Conservation (phyloP, 2,797 vertebrate species). For the Microctenopoma lineatum region DNA sequence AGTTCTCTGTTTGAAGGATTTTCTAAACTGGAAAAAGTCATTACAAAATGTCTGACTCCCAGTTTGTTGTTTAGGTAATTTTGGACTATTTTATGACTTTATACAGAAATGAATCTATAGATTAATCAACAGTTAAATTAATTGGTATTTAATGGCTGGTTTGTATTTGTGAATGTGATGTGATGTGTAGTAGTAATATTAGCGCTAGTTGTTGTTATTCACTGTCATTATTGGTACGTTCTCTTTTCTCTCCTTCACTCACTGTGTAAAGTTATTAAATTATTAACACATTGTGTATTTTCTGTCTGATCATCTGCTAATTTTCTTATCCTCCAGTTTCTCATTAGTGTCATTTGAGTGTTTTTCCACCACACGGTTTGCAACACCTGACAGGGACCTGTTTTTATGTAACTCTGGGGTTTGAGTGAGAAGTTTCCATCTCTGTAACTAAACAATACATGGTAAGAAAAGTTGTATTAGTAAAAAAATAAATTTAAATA, state of each 20-base stretch:
- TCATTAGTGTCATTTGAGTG: neutral
- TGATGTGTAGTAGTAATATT: too few relatives aligned
- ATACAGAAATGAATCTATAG: neutral
- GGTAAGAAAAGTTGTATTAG: neutral
- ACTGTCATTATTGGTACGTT: too few relatives aligned
- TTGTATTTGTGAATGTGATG: neutral
- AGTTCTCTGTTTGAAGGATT: too few relatives aligned
- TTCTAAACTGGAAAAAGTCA: too few relatives aligned
- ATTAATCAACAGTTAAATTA: neutral
- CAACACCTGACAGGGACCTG: neutral
- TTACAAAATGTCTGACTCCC: neutral
- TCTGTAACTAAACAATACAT: slow-evolving; percentile 5
- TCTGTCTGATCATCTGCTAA: neutral
- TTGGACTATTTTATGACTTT: neutral
- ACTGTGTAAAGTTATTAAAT: too few relatives aligned
- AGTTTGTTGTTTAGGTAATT: neutral
- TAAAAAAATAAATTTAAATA: neutral
- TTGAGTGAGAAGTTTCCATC: neutral
- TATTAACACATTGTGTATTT: too few relatives aligned
- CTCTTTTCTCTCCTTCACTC: too few relatives aligned
- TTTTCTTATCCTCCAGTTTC: neutral
- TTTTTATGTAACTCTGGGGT: neutral
- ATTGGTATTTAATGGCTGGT: neutral
- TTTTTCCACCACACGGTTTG: neutral
- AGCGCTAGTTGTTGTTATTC: too few relatives aligned